Evolutionary conservation across 2,888 invertebrate species (phyloP), one percentile per base, ranked within the genome.

Genomic region (Drosophila borealis): DNA sequence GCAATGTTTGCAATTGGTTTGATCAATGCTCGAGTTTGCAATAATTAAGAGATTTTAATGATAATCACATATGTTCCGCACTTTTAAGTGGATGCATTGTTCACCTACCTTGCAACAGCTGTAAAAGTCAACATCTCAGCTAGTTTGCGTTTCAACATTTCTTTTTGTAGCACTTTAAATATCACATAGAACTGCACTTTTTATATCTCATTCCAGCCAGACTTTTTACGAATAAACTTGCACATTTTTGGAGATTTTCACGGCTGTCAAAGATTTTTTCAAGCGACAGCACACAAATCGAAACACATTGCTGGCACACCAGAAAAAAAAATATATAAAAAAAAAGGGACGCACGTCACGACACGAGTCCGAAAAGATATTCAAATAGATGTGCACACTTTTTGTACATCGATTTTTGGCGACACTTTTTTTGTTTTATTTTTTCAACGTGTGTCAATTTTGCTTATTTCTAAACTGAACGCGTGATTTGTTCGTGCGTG

Each of bases 1-100:
- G 2, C 48, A 72, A 55, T 49, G 29, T 29, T 54, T 70, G 42
- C 46, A n/a, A 53, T 63, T 46, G 17, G 6, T 36, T 42, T 48
- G 4, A n/a, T 21, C 33, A n/a, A 11, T 8, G 10, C 33, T n/a
- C 33, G 3, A 25, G 5, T 25, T 25, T 25, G 25, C 25, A 25
- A 5, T 25, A 25, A 25, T 6, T 25, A 25, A 25, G 25, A 1
- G 25, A 6, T 5, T 25, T 1, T 0, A 5, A 25, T 25, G 25
- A 25, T 6, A 25, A 25, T 25, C 25, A 25, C 25, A 5, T 5
- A 25, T 5, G 1, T 25, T 25, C 6, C 25, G 5, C 25, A 25
- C 25, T 5, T 25, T 25, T 25, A 25, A 25, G 25, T 25, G 25
- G 6, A 25, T 6, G 5, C 1, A 0, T 25, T 17, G 17, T 17